These are phyloP conservation scores for Andrena trimmerana DNA, from an alignment of 2,888 invertebrate genomes.

Conservation along the genomic window DNA sequence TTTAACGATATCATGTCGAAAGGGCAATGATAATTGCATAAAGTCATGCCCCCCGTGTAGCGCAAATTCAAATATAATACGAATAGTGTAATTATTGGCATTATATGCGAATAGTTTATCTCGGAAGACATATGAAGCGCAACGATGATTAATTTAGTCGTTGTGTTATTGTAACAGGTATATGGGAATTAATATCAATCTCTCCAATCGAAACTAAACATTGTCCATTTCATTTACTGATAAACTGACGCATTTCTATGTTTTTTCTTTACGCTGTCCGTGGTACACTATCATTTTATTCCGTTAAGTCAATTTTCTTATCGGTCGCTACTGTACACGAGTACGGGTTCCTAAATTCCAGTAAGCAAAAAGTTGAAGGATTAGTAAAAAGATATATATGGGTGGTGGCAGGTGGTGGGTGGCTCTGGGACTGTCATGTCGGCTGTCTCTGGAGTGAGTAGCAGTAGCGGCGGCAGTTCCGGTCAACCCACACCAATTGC, in stretches of 20 bases:
- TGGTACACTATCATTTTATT: slow-evolving; percentile 3
- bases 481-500: slow-evolving; percentile 86
- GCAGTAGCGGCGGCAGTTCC: slow-evolving; percentile 85
- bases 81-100: slow-evolving; percentile 15
- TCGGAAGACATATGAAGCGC: background rate
- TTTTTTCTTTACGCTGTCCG: background rate
- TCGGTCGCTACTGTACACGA: background rate
- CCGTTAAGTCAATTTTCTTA: background rate
- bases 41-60: slow-evolving; percentile 61
- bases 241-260: background rate
- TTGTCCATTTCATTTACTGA: background rate
- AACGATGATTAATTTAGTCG: background rate
- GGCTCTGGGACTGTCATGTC: slow-evolving; percentile 85
- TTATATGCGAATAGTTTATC: background rate
- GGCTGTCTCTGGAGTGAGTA: slow-evolving; percentile 84
- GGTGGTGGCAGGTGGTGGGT: slow-evolving; percentile 85
- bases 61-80: slow-evolving; percentile 18
- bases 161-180: background rate
- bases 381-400: slow-evolving; percentile 80
- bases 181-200: background rate
- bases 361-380: slow-evolving; percentile 78
- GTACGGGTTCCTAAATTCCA: slow-evolving; percentile 55
- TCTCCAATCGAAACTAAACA: background rate
- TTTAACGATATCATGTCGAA: slow-evolving; percentile 14
- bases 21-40: slow-evolving; percentile 62